Evolutionary conservation across 2,888 invertebrate genomes (phyloP), one percentile per base, ranked within the genome.

Genomic region (Trimorus sp.): DNA sequence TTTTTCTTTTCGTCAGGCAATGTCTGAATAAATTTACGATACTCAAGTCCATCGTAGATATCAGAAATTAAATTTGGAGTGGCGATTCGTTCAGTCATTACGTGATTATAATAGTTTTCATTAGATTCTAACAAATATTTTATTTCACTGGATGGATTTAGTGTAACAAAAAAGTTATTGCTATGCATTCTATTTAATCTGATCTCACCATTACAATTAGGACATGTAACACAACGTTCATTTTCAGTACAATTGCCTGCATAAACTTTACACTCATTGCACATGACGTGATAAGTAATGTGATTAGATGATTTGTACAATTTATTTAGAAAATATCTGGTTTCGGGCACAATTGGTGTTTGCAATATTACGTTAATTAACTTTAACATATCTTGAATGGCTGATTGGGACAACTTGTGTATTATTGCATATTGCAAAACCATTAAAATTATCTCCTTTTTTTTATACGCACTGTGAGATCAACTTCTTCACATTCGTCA

Each of bases 131-230:
- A 40, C 9, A 69, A 15, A 1, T n/a, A 3, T 42, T n/a, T 54
- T 2, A 69, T 69, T n/a, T 69, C 74, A 12, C 58, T 56, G 36
- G 53, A 12, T 11, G 60, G 62, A 3, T 26, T 26, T 26, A 26
- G 26, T 26, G 69, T 76, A 11, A 76, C 75, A 45, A 66, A 75
- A 60, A 75, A 75, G 51, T 75, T 59, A 4, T 36, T 16, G 48
- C 38, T 48, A 15, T 26, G 26, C 26, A 26, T 26, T 26, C 26
- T 26, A 26, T 26, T 26, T 26, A 26, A 1, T 26, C 26, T 26
- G 26, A 26, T 26, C 26, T 26, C 26, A 26, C 26, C 26, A 26
- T 60, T 60, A 40, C 75, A 80, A 54, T 14, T 40, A 11, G 51
- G 59, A 63, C 65, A 49, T 6, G n/a, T 7, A 49, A 63, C n/a